These are phyloP conservation scores for Epicauta chinensis DNA, from an alignment of 1,140 invertebrate genomes.

Conservation along the genomic window DNA sequence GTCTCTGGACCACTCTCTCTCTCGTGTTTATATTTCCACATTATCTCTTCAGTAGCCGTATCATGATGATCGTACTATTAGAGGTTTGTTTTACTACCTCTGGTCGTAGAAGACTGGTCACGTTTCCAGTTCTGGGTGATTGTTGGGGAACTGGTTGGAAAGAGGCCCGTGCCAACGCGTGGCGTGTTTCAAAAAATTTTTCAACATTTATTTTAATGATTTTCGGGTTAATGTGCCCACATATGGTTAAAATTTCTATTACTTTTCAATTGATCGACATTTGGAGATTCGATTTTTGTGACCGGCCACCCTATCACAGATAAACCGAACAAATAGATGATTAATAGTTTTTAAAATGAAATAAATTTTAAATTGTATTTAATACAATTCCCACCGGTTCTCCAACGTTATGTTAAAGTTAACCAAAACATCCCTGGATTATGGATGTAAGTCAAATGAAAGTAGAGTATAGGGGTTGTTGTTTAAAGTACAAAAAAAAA, in stretches of 20 bases:
- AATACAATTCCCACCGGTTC: conserved; percentile 7
- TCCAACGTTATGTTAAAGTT: background rate
- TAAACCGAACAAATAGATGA: conserved; percentile 19
- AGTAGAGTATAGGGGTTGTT: conserved; percentile 8
- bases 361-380: conserved; percentile 16
- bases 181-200: too few relatives aligned
- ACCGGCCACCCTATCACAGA: conserved; percentile 1
- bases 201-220: conserved; percentile 3
- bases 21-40: conserved; percentile 5
- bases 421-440: conserved; percentile 23
- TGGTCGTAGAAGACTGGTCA: too few relatives aligned
- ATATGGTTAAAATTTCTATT: conserved; percentile 4
- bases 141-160: too few relatives aligned
- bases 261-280: conserved; percentile 5
- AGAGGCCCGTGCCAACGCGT: too few relatives aligned
- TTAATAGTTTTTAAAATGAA: conserved; percentile 19
- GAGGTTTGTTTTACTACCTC: background rate
- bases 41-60: background rate
- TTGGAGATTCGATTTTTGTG: too few relatives aligned
- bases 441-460: conserved; percentile 18
- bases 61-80: background rate
- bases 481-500: too few relatives aligned
- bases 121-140: too few relatives aligned
- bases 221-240: conserved; percentile 6
- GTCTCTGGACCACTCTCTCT: conserved; percentile 10